These are phyloP conservation scores for Neodontobutis hainanensis DNA, from an alignment of 2,113 vertebrate genomes.

Conservation along the genomic window DNA sequence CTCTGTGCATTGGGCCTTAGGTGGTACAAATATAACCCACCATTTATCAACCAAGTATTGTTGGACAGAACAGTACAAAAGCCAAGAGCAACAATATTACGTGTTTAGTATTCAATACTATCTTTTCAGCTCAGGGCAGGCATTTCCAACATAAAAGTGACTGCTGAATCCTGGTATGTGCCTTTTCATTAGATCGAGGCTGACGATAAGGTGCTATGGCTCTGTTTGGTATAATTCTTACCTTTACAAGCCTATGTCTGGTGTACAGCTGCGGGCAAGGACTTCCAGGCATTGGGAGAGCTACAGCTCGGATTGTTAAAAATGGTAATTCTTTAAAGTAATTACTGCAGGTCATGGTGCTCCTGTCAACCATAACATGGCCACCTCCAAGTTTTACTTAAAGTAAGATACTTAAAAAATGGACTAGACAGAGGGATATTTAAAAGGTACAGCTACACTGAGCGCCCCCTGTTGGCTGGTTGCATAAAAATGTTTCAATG, in stretches of 20 bases:
- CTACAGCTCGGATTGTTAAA: not conserved
- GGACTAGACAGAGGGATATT: not conserved
- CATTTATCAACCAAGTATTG: not conserved
- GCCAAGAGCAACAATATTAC: not conserved
- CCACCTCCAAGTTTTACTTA: not conserved
- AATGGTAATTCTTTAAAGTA: no score
- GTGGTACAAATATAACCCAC: conserved; percentile 16
- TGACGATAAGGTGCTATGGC: not conserved
- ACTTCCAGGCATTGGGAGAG: not conserved
- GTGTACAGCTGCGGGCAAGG: conserved; percentile 1
- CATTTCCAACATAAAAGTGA: conserved; percentile 1
- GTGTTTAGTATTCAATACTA: conserved; percentile 8
- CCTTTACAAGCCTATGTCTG: not conserved
- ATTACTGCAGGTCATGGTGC: not conserved
- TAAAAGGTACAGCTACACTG: not conserved
- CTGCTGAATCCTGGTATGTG: not conserved
- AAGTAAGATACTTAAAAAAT: not conserved
- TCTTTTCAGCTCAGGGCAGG: not conserved
- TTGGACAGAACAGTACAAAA: not conserved
- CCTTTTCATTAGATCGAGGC: conserved; percentile 22
- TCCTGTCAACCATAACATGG: not conserved
- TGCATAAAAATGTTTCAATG: not conserved
- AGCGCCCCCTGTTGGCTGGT: not conserved
- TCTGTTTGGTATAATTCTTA: conserved; percentile 8
- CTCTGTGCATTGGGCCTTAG: not conserved